A percentile compares a stretch with the other conserved stretches of the same genome.
Evolutionary conservation across 2,797 vertebrate species (phyloP).

Genomic region (Dryobates pubescens): DNA sequence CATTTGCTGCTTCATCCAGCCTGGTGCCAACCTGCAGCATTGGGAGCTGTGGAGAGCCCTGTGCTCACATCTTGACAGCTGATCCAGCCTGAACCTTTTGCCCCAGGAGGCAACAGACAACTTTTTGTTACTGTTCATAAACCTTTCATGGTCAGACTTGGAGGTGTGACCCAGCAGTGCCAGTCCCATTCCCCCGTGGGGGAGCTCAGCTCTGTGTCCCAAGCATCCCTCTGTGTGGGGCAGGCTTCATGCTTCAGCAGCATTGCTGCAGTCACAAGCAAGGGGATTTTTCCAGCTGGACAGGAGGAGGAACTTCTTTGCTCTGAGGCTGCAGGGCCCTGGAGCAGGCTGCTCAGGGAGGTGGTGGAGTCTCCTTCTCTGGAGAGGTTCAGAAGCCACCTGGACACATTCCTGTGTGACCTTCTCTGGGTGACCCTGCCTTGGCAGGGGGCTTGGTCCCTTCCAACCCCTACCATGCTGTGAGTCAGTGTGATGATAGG

Average conservation of each 20-base stretch:
- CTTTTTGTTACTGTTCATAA: not conserved
- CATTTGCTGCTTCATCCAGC: not conserved
- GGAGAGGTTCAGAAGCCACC: no score
- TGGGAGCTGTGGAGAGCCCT: not conserved
- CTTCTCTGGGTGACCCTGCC: no score
- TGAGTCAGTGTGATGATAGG: not conserved
- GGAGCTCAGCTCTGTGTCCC: not conserved
- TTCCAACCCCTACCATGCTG: no score
- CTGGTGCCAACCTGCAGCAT: no score
- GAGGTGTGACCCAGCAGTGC: not conserved
- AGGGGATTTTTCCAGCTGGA: not conserved
- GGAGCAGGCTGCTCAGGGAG: no score
- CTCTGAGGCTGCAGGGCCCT: no score
- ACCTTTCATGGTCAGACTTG: not conserved
- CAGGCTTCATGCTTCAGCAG: not conserved
- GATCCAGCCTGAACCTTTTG: not conserved
- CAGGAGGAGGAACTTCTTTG: no score
- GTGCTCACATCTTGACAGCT: not conserved
- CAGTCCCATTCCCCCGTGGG: not conserved
- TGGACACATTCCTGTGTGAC: no score
- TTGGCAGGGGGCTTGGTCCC: no score
- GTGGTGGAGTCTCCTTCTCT: no score
- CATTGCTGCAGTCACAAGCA: not conserved
- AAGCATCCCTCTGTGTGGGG: not conserved
- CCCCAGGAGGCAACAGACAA: not conserved